Evolutionary conservation across 2,797 vertebrate genomes (phyloP).

Genomic region (Gadopsis marmoratus): DNA sequence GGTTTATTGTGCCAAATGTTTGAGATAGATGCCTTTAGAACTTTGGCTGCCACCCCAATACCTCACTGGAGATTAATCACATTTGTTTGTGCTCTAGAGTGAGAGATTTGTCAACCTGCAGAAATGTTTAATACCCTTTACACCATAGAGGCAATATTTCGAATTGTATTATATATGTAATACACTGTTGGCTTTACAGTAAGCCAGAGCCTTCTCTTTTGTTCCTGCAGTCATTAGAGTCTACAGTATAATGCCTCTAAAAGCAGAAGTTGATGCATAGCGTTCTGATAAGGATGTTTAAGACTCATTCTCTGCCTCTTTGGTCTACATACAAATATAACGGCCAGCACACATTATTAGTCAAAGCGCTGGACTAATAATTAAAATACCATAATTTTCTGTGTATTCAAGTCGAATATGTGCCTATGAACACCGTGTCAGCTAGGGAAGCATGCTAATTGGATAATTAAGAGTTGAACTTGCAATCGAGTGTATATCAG

Average conservation of each 20-base stretch:
- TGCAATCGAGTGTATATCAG: constrained; percentile 6
- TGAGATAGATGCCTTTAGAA: neutral
- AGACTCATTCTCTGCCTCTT: constrained; percentile 24
- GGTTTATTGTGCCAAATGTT: constrained; percentile 1
- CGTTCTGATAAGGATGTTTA: constrained; percentile 8
- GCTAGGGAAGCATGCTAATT: constrained; percentile 17
- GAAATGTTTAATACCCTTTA: neutral
- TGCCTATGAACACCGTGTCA: constrained; percentile 31
- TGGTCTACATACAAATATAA: constrained; percentile 17
- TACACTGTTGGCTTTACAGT: constrained; percentile 5
- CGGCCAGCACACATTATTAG: constrained; percentile 14
- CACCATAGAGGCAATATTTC: neutral
- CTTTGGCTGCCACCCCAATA: neutral
- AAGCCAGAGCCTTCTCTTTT: neutral
- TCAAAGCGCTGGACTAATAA: constrained; percentile 32
- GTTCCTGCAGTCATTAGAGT: constrained; percentile 13
- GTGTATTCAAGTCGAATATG: constrained; percentile 36
- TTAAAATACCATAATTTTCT: constrained; percentile 26
- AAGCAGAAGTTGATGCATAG: neutral
- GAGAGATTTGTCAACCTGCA: constrained; percentile 14
- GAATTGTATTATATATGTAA: neutral
- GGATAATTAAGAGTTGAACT: constrained; percentile 39
- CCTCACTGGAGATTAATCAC: neutral
- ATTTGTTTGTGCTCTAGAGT: constrained; percentile 12
- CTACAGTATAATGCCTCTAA: neutral